Conservation (phyloP, 2,888 invertebrate genomes). For the Globia sparganii region DNA sequence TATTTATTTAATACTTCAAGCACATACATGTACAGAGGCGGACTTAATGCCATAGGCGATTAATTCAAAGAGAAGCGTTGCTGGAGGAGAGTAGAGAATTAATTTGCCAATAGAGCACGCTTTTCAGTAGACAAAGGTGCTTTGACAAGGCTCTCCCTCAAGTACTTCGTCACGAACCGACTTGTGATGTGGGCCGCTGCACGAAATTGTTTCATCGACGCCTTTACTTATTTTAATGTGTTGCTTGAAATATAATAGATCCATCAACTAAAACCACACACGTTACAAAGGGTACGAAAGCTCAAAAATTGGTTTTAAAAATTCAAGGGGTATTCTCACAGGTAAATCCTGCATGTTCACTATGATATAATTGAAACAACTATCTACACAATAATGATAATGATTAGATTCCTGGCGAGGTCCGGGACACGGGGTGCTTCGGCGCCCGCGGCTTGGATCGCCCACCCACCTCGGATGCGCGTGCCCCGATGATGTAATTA, state of each 20-base stretch:
- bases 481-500: conserved; percentile 80
- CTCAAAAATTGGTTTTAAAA: conserved; percentile 25
- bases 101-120: conserved; percentile 82
- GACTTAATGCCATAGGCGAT: no score
- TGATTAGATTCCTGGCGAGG: conserved; percentile 77
- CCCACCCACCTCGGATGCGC: conserved; percentile 81
- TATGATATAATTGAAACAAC: conserved; percentile 75
- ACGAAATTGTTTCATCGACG: conserved; percentile 68
- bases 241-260: conserved; percentile 36
- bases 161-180: conserved; percentile 66
- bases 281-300: conserved; percentile 17
- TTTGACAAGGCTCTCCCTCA: conserved; percentile 75
- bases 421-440: conserved; percentile 71
- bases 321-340: conserved; percentile 49
- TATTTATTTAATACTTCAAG: no score
- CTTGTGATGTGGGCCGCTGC: conserved; percentile 59
- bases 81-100: conserved; percentile 75
- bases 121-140: conserved; percentile 78
- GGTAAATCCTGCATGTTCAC: conserved; percentile 71
- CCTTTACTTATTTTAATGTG: conserved; percentile 45
- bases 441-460: conserved; percentile 64
- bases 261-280: conserved; percentile 42
- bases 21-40: no score
- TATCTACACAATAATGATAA: conserved; percentile 77
- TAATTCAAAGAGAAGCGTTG: conserved; percentile 75